Percentiles rank a stretch among this genome's conserved stretches.
These are phyloP conservation scores for Calyptommatus sinebrachiatus DNA, from an alignment of 2,113 vertebrate genomes.

Conservation along the genomic window DNA sequence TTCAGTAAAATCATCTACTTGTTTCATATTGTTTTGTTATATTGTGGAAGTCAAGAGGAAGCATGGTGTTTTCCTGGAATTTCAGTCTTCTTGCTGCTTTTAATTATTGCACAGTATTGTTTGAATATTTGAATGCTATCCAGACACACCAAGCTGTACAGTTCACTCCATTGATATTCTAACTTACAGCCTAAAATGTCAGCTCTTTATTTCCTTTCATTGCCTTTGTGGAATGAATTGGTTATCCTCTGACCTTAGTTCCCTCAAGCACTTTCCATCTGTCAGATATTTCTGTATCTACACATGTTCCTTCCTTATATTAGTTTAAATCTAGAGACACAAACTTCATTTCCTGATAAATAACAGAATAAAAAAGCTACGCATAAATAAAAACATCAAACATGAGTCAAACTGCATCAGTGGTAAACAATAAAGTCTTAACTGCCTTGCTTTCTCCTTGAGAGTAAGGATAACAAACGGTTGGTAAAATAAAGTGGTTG, in stretches of 20 bases:
- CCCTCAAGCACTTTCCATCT: conserved; percentile 38
- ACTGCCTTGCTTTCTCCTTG: too few relatives aligned
- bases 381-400: too few relatives aligned
- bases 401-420: too few relatives aligned
- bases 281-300: conserved; percentile 54
- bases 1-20: background rate
- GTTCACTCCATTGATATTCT: conserved; percentile 23
- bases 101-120: conserved; percentile 19
- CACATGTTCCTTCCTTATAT: conserved; percentile 26
- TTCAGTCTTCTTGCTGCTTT: conserved; percentile 16
- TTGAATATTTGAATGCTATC: conserved; percentile 26
- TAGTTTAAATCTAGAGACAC: conserved; percentile 4
- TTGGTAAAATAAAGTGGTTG: too few relatives aligned
- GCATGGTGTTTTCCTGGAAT: background rate
- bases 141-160: background rate
- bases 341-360: conserved; percentile 10
- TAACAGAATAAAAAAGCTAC: background rate
- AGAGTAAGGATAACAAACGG: too few relatives aligned
- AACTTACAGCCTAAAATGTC: conserved; percentile 19
- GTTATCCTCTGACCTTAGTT: conserved; percentile 54
- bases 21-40: background rate
- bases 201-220: conserved; percentile 53
- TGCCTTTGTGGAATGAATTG: conserved; percentile 42
- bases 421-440: too few relatives aligned
- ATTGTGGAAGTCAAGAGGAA: background rate